Evolutionary conservation across 2,888 invertebrate genomes (phyloP), one percentile per base, ranked within the genome.

Genomic region (Beris chalybata): DNA sequence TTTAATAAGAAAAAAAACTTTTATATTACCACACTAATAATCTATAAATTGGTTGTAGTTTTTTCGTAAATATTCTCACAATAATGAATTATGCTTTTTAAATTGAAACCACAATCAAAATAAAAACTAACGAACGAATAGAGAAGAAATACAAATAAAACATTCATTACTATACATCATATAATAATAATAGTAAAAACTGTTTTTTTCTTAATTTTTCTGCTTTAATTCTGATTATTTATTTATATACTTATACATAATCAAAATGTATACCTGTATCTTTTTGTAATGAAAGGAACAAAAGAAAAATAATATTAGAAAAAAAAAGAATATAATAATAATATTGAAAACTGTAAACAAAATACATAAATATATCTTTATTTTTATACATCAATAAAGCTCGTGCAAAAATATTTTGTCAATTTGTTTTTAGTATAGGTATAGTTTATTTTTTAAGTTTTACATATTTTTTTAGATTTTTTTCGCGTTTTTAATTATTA

Each of bases 61-160:
- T 38, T 38, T 38, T 38, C 52, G 50, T 61, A 61, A 61, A 61
- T 61, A 61, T 61, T 61, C 38, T 61, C 61, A 61, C 61, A 61
- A 22, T 52, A 22, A 22, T 22, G 22, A 22, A 22, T 22, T 22
- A 22, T 50, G 47, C 47, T n/a, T 48, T 58, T 61, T 15, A 38
- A 43, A 50, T 59, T 59, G 50, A 52, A 15, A 38, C 15, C 50
- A 61, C 43, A 13, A 52, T 29, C 9, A 61, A 32, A 30, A 61
- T 38, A 61, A 61, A 61, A 50, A 45, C 43, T 38, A 15, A 32
- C 22, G 32, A n/a, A 58, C 13, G 13, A 31, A 31, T 15, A 31
- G 48, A 59, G 30, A 59, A 30, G n/a, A 59, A 48, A 30, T 48
- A 15, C 0, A 30, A 31, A n/a, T 22, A 50, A 61, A 52, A 61